phyloP scores from a whole-genome alignment of 2,113 vertebrate species.

The Sinocyclocheilus maitianheensis region DNA sequence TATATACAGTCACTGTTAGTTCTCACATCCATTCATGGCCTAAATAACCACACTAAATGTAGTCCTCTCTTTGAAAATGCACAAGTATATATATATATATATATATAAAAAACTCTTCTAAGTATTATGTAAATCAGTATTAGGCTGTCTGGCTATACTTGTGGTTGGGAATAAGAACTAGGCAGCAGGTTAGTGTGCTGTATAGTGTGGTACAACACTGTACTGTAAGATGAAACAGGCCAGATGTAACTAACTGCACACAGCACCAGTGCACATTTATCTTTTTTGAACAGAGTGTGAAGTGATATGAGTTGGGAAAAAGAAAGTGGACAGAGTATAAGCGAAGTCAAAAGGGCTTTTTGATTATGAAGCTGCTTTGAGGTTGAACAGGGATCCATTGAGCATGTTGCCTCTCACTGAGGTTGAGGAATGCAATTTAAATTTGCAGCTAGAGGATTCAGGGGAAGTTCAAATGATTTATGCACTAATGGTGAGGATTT shows the following conservation, averaged over 20 bases:
- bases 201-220: neutral
- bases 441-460: too few species aligned
- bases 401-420: too few species aligned
- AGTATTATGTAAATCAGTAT: constrained; percentile 84
- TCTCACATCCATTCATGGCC: neutral
- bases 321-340: constrained; percentile 23
- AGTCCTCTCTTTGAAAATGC: constrained; percentile 44
- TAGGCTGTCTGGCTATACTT: constrained; percentile 72
- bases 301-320: neutral
- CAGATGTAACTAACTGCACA: constrained; percentile 21
- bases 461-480: too few species aligned
- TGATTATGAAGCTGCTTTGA: neutral
- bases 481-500: neutral
- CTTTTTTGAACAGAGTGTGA: neutral
- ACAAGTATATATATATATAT: constrained; percentile 57
- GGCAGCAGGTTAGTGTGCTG: constrained; percentile 47
- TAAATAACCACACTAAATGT: constrained; percentile 1
- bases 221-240: neutral
- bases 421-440: neutral
- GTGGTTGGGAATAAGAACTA: constrained; percentile 56
- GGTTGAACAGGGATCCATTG: neutral
- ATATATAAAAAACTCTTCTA: constrained; percentile 69
- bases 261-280: neutral
- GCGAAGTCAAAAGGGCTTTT: constrained; percentile 3
- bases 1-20: neutral